A percentile compares a stretch with the other conserved stretches of the same genome.
Evolutionary conservation across 2,888 invertebrate species (phyloP).

Genomic region (Seira ritae): DNA sequence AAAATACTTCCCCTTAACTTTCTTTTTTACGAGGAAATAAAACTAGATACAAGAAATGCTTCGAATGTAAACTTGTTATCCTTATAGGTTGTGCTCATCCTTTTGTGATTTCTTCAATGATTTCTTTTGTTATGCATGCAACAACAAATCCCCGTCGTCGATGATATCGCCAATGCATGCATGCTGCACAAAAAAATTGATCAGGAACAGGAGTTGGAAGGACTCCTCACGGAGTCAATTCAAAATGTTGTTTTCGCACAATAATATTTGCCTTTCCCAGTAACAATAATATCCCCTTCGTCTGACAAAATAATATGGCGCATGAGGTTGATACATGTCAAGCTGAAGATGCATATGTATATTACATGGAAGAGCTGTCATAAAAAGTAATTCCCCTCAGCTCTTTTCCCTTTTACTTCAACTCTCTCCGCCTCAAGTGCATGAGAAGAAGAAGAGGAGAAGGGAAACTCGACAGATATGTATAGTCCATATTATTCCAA

Average conservation of each 20-base stretch:
- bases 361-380: constrained; percentile 16
- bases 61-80: too few species aligned
- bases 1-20: too few species aligned
- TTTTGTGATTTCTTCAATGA: neutral
- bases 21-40: too few species aligned
- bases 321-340: neutral
- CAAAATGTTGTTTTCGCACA: too few species aligned
- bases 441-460: neutral
- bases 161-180: too few species aligned
- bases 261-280: neutral
- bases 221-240: too few species aligned
- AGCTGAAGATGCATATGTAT: neutral
- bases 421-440: neutral
- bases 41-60: too few species aligned
- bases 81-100: neutral
- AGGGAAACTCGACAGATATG: neutral
- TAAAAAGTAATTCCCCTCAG: constrained; percentile 28
- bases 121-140: neutral
- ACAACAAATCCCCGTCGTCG: too few species aligned
- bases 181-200: too few species aligned
- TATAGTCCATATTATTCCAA: constrained; percentile 30
- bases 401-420: neutral
- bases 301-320: neutral
- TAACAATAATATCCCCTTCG: neutral
- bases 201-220: too few species aligned